Conservation (phyloP, 1,140 invertebrate species). For the Panagrolaimus sp. region DNA sequence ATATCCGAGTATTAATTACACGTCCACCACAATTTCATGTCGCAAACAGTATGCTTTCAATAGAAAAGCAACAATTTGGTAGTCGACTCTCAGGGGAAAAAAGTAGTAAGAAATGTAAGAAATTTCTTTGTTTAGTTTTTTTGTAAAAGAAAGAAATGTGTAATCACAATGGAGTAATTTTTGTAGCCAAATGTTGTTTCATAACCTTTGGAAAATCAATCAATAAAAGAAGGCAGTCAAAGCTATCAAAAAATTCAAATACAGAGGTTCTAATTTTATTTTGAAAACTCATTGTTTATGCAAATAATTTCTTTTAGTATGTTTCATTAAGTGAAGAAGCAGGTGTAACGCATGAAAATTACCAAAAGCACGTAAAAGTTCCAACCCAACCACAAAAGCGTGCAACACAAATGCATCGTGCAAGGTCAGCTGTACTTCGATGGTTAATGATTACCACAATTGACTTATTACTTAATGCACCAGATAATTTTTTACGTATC, state of each 20-base stretch:
- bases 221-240: too few species aligned
- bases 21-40: slow-evolving; percentile 27
- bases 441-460: slow-evolving; percentile 40
- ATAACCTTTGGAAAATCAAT: too few species aligned
- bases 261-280: slow-evolving; percentile 2
- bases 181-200: too few species aligned
- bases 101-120: too few species aligned
- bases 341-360: not conserved
- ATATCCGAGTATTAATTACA: slow-evolving; percentile 31
- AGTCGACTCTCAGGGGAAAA: not conserved
- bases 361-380: not conserved
- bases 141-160: too few species aligned
- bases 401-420: slow-evolving; percentile 7
- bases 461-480: slow-evolving; percentile 33
- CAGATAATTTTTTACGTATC: slow-evolving; percentile 30
- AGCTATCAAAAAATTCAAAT: not conserved
- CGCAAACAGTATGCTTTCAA: slow-evolving; percentile 1
- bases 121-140: too few species aligned
- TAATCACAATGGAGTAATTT: too few species aligned
- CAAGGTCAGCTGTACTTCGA: slow-evolving; percentile 29
- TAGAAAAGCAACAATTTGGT: not conserved
- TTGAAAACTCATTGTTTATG: not conserved
- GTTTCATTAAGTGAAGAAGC: slow-evolving; percentile 12
- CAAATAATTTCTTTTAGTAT: not conserved
- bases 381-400: not conserved